Evolutionary conservation across 2,888 invertebrate genomes (phyloP).

Genomic region (Epinotia nisella): DNA sequence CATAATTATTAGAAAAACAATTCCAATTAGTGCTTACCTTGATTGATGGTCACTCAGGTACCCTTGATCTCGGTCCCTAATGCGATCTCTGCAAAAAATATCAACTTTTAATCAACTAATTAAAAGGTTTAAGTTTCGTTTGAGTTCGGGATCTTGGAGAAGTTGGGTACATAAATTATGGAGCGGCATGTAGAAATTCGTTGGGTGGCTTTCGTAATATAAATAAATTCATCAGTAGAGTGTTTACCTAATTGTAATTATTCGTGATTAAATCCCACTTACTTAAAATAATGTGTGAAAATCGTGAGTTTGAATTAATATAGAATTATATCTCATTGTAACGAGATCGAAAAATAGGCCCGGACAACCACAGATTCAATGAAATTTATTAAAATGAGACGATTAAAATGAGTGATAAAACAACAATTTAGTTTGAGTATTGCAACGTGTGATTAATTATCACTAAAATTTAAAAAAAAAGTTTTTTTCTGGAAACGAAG

Average conservation of each 20-base stretch:
- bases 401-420: too few relatives aligned
- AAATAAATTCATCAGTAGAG: background rate
- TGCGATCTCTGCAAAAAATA: conserved; percentile 65
- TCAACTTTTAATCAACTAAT: conserved; percentile 48
- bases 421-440: too few relatives aligned
- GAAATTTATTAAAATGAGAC: background rate
- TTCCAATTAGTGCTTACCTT: conserved; percentile 78
- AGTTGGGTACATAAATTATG: conserved; percentile 6
- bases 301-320: background rate
- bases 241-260: background rate
- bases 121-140: conserved; percentile 27
- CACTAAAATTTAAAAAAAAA: background rate
- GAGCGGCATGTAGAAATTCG: background rate
- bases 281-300: background rate
- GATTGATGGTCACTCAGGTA: conserved; percentile 93
- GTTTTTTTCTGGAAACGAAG: too few relatives aligned
- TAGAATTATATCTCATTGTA: background rate
- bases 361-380: background rate
- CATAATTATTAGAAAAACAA: background rate
- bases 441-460: background rate
- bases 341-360: background rate
- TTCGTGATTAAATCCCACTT: background rate
- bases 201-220: background rate
- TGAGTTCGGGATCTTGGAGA: conserved; percentile 15
- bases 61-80: conserved; percentile 83